phyloP scores from a whole-genome alignment of 2,113 vertebrate species.

The Larimichthys polyactis region DNA sequence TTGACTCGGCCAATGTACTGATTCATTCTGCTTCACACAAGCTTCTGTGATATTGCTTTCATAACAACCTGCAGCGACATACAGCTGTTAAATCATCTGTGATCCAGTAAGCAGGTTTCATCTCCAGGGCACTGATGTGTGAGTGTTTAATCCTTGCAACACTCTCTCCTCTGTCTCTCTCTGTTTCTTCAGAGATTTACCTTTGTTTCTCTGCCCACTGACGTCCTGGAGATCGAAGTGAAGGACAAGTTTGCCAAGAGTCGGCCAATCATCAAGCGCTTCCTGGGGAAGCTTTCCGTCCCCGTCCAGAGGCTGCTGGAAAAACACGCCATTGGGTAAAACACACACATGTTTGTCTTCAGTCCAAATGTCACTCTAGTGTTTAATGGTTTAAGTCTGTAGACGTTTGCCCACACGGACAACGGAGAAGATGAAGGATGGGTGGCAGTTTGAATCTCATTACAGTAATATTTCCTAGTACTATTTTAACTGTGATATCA shows the following conservation, averaged over 20 bases:
- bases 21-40: no score
- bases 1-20: no score
- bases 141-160: neutral
- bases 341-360: neutral
- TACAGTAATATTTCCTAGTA: no score
- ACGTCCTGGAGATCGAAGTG: conserved; percentile 98
- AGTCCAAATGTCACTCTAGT: neutral
- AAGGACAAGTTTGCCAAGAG: conserved; percentile 99
- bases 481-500: neutral
- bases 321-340: conserved; percentile 96
- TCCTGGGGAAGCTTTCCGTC: conserved; percentile 95
- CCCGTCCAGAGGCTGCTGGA: conserved; percentile 97
- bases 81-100: no score
- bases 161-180: conserved; percentile 13
- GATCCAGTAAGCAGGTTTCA: no score
- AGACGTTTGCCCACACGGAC: neutral
- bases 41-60: no score
- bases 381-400: neutral
- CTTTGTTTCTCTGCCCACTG: conserved; percentile 97
- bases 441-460: neutral
- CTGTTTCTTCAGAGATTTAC: conserved; percentile 89
- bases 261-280: conserved; percentile 97
- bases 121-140: neutral
- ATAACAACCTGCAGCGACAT: no score
- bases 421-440: neutral